Percentiles rank a stretch among this genome's conserved stretches.
Evolutionary conservation across 2,797 vertebrate genomes (phyloP).

Genomic region (Alfaro cultratus): DNA sequence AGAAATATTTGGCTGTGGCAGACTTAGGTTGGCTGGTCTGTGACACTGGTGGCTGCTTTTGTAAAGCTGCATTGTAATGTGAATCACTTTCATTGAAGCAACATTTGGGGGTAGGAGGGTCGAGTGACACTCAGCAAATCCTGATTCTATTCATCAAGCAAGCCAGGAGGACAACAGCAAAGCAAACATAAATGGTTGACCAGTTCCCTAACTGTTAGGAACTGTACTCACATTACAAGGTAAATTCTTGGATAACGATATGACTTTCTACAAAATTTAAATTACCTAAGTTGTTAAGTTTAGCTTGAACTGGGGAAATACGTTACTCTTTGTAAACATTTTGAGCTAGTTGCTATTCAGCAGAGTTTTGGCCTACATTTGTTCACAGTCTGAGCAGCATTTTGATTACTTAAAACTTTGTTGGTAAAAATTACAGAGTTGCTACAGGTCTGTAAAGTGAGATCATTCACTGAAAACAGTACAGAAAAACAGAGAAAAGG

Average conservation of each 20-base stretch:
- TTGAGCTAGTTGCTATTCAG: slow-evolving; percentile 42
- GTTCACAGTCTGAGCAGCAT: slow-evolving; percentile 30
- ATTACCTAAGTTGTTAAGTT: neutral
- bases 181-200: slow-evolving; percentile 2
- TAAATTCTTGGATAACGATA: neutral
- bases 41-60: slow-evolving; percentile 6
- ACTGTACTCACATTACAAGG: neutral
- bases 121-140: slow-evolving; percentile 17
- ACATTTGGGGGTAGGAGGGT: slow-evolving; percentile 7
- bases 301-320: neutral
- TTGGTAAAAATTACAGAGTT: slow-evolving; percentile 12
- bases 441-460: slow-evolving; percentile 10
- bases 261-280: neutral
- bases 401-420: slow-evolving; percentile 40
- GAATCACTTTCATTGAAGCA: slow-evolving; percentile 8
- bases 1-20: neutral
- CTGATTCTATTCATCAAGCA: slow-evolving; percentile 21
- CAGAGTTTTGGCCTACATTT: slow-evolving; percentile 38
- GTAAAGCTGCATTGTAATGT: slow-evolving; percentile 8
- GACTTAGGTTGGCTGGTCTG: slow-evolving; percentile 2
- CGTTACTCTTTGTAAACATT: slow-evolving; percentile 20
- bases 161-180: slow-evolving; percentile 15
- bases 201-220: slow-evolving; percentile 4
- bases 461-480: slow-evolving; percentile 5
- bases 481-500: neutral